phyloP scores from a whole-genome alignment of 2,113 vertebrate genomes.

The Megaceryle torquata region DNA sequence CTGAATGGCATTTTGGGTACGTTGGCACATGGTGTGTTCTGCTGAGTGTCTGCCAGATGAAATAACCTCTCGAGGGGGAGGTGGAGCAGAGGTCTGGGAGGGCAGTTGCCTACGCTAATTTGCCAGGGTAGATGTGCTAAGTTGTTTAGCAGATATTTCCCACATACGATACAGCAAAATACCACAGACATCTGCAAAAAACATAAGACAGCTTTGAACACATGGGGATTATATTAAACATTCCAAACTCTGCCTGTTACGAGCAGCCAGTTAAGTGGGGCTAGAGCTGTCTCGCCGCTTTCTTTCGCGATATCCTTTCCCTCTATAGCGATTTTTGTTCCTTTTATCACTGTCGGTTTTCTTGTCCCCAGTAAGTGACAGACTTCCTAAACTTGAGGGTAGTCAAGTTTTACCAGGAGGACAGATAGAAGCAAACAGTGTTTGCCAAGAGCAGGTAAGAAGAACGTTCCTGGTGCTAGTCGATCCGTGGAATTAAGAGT shows the following conservation, averaged over 20 bases:
- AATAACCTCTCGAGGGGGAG: background rate
- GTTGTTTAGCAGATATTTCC: background rate
- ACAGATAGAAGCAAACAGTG: accelerated
- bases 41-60: too few species aligned
- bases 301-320: background rate
- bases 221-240: background rate
- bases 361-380: background rate
- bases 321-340: background rate
- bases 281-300: background rate
- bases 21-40: background rate
- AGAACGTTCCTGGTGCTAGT: background rate
- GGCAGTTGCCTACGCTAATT: accelerated
- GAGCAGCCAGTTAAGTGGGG: background rate
- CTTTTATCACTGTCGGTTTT: background rate
- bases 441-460: background rate
- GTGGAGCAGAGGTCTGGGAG: background rate
- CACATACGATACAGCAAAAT: background rate
- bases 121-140: background rate
- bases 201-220: background rate
- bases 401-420: background rate
- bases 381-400: background rate
- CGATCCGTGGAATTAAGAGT: background rate
- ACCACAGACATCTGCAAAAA: background rate
- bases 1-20: background rate
- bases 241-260: background rate